phyloP scores from a whole-genome alignment of 2,113 vertebrate genomes.

The Tichodroma muraria region DNA sequence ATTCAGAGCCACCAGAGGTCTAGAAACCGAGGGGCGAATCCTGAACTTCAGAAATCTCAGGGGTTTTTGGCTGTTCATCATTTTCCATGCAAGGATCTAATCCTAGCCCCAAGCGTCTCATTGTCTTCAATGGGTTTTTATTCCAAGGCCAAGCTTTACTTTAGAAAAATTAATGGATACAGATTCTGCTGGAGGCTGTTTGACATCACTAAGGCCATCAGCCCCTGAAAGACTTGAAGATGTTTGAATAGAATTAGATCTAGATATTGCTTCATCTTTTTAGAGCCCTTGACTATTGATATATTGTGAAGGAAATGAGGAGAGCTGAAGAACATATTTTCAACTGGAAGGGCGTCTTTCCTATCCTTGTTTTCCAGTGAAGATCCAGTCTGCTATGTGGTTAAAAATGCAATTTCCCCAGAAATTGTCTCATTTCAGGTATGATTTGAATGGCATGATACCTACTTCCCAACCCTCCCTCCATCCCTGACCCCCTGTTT shows the following conservation, averaged over 20 bases:
- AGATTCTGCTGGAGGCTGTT: not conserved
- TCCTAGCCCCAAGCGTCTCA: not conserved
- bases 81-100: not conserved
- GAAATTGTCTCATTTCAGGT: not conserved
- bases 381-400: not conserved
- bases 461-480: not conserved
- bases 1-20: not conserved
- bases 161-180: not conserved
- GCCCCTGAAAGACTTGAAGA: not conserved
- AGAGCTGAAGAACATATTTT: not conserved
- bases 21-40: not conserved
- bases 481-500: not conserved
- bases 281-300: not conserved
- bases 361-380: not conserved
- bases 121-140: not conserved
- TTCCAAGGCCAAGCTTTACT: not conserved
- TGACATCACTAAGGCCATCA: not conserved
- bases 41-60: not conserved
- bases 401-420: not conserved
- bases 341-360: not conserved
- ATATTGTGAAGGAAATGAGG: not conserved
- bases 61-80: not conserved
- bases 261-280: not conserved
- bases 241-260: not conserved
- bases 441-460: not conserved